phyloP scores from a whole-genome alignment of 92 coral and sea anemone species.

The Chrysogorgia sp. region DNA sequence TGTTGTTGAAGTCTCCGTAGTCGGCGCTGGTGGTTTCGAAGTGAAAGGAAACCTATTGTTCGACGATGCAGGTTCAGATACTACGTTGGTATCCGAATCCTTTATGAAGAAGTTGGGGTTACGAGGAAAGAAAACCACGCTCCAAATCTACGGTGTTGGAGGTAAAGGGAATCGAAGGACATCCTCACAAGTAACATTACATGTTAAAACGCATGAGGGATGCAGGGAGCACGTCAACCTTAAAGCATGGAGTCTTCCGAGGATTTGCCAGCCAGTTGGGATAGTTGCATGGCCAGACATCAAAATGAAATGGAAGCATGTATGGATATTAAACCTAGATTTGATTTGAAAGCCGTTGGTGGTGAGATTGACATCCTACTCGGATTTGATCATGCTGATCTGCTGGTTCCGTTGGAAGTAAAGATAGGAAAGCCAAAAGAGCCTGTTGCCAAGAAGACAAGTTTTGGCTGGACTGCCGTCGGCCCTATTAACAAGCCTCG shows the following conservation, averaged over 20 bases:
- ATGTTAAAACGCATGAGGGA: constrained; percentile 22
- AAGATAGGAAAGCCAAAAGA: constrained; percentile 14
- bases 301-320: constrained; percentile 24
- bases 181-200: constrained; percentile 11
- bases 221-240: constrained; percentile 11
- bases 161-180: neutral
- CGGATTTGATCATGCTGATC: constrained; percentile 22
- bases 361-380: constrained; percentile 36
- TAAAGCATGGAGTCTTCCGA: constrained; percentile 23
- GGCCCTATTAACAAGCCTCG: neutral
- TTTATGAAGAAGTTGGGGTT: constrained; percentile 25
- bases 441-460: constrained; percentile 31
- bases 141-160: constrained; percentile 31
- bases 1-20: too few relatives aligned
- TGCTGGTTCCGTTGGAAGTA: constrained; percentile 14
- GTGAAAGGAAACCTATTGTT: constrained; percentile 33
- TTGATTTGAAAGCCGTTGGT: constrained; percentile 10
- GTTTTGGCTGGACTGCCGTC: constrained; percentile 33
- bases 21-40: constrained; percentile 8
- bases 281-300: constrained; percentile 32
- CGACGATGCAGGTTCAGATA: constrained; percentile 39
- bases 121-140: constrained; percentile 22
- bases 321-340: too few relatives aligned
- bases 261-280: constrained; percentile 18
- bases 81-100: constrained; percentile 16